A percentile compares a stretch with the other conserved stretches of the same genome.
These are phyloP conservation scores for Amaurobius ferox DNA, from an alignment of 2,888 invertebrate genomes.

Conservation along the genomic window DNA sequence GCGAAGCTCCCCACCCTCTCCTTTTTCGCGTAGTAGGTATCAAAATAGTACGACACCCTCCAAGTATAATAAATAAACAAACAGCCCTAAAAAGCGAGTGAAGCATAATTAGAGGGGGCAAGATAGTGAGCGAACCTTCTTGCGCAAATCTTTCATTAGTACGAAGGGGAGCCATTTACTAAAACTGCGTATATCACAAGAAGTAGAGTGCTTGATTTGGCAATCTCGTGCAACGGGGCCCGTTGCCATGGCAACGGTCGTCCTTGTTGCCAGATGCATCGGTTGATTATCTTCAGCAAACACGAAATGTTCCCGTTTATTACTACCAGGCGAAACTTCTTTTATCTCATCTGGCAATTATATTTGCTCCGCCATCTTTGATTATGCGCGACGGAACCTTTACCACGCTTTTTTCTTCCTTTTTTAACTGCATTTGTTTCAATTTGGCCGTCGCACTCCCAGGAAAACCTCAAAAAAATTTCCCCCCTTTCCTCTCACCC, in stretches of 20 bases:
- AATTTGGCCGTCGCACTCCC: constrained; percentile 52
- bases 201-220: constrained; percentile 69
- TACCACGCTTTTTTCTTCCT: neutral
- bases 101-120: constrained; percentile 65
- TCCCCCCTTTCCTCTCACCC: constrained; percentile 19
- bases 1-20: neutral
- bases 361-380: constrained; percentile 70
- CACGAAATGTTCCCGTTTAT: constrained; percentile 72
- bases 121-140: constrained; percentile 46
- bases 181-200: constrained; percentile 69
- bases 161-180: constrained; percentile 63
- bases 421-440: constrained; percentile 55
- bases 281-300: constrained; percentile 72
- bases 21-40: constrained; percentile 27
- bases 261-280: constrained; percentile 72
- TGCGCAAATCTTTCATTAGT: constrained; percentile 68
- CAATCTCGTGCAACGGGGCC: constrained; percentile 70
- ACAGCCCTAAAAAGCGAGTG: constrained; percentile 62
- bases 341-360: constrained; percentile 72
- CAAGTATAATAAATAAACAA: constrained; percentile 47
- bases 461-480: constrained; percentile 62
- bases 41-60: constrained; percentile 38
- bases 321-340: constrained; percentile 70
- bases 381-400: constrained; percentile 69
- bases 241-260: constrained; percentile 68